Percentiles rank a stretch among this genome's conserved stretches.
Conservation (phyloP, 2,888 invertebrate species). For the Euphydryas editha region DNA sequence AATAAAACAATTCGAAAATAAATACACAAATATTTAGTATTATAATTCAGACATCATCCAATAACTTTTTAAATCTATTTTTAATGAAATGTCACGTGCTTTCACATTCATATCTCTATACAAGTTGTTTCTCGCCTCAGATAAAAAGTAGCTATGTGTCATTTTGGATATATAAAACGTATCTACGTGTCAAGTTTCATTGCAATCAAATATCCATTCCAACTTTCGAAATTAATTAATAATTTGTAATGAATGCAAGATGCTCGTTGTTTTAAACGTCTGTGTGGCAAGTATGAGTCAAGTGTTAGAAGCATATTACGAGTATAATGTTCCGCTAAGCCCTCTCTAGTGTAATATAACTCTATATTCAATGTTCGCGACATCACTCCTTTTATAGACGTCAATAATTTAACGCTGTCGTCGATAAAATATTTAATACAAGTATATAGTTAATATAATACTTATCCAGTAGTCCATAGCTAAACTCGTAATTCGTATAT, state of each 20-base stretch:
- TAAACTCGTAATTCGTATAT: background rate
- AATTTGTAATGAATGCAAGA: background rate
- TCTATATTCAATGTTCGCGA: conserved; percentile 34
- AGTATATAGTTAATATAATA: background rate
- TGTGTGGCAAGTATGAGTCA: conserved; percentile 39
- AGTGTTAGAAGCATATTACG: conserved; percentile 38
- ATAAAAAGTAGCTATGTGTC: too few species aligned
- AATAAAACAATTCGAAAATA: too few species aligned
- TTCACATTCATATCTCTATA: too few species aligned
- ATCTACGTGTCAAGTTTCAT: too few species aligned
- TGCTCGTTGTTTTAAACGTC: conserved; percentile 10
- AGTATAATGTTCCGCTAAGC: conserved; percentile 34
- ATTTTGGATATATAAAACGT: too few species aligned
- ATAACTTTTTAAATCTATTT: too few species aligned
- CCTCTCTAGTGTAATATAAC: conserved; percentile 24
- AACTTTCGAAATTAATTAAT: too few species aligned
- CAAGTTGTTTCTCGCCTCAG: too few species aligned
- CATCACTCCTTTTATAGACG: conserved; percentile 35
- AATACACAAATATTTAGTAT: too few species aligned
- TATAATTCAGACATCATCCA: too few species aligned
- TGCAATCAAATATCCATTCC: too few species aligned
- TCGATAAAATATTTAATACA: conserved; percentile 31
- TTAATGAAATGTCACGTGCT: too few species aligned
- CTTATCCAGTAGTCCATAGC: background rate
- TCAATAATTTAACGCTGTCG: conserved; percentile 27